Conservation (phyloP, 2,797 vertebrate genomes). For the Falco naumanni region DNA sequence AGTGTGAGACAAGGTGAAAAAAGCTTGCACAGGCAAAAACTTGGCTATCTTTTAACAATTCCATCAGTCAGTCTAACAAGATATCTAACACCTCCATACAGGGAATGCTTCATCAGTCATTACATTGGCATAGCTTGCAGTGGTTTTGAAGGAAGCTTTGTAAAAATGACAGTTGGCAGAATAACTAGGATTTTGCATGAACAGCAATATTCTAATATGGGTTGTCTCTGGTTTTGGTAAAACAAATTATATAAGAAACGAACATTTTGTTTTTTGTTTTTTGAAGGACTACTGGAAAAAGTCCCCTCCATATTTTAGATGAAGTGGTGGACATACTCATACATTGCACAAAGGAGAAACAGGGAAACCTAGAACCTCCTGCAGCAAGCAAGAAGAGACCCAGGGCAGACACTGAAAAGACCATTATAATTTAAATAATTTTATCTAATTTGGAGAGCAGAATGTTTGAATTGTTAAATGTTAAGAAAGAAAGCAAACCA, state of each 20-base stretch:
- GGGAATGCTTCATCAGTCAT: not conserved
- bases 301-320: not conserved
- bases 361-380: not conserved
- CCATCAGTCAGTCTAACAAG: not conserved
- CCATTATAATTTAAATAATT: not conserved
- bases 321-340: not conserved
- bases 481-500: slow-evolving; percentile 26
- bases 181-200: not conserved
- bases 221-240: not conserved
- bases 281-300: not conserved
- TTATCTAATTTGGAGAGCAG: slow-evolving; percentile 4
- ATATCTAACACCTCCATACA: not conserved
- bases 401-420: not conserved
- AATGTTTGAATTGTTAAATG: slow-evolving; percentile 1
- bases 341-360: not conserved
- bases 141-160: not conserved
- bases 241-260: not conserved
- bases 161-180: not conserved
- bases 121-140: not conserved
- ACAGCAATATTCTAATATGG: not conserved
- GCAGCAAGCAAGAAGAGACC: not conserved
- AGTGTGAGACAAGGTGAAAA: not conserved
- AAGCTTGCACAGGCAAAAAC: not conserved
- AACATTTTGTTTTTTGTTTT: not conserved
- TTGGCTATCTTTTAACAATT: not conserved